Evolutionary conservation across 2,888 invertebrate genomes (phyloP), one percentile per base, ranked within the genome.

Genomic region (Spodoptera exigua): DNA sequence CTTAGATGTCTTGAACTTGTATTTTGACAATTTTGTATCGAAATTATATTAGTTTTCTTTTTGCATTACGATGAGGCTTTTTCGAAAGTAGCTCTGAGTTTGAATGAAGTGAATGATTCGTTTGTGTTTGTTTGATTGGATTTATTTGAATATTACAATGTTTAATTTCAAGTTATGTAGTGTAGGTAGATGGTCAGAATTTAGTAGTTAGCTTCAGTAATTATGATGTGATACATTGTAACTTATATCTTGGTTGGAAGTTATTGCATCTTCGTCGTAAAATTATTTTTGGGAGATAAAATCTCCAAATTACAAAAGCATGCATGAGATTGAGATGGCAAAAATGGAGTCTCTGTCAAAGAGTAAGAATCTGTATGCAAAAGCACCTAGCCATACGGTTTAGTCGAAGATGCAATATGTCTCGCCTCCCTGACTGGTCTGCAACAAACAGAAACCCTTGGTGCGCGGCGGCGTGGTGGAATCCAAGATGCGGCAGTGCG

Each of bases 401-500:
- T 32, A 70, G 69, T 65, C 32, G 44, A 68, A 77, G 65, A 81
- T 88, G 83, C 55, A 71, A 58, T 74, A 61, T 78, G 76, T 85
- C 84, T 79, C 88, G 87, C 86, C 79, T 69, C 88, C 93, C 93
- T 93, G 91, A 93, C 90, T 84, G 83, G 89, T 90, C 91, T 91
- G 88, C 92, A 93, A 92, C 92, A 76, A 62, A 89, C 96, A 98
- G 98, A 98, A 98, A 95, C 98, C 98, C 82, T 95, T 98, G 95
- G 97, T 98, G 87, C 96, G 97, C 90, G 96, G 96, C 85, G 97
- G 96, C 85, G 97, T 96, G 83, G 97, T 96, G 83, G 95, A 97
- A 94, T 95, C 96, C 81, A 98, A 98, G 95, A 96, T 97, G 91
- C 96, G 97, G 80, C 98, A 98, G 90, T 98, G 98, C 93, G 98